Conservation (phyloP, 2,888 invertebrate genomes). For the Minunthozetes semirufus region DNA sequence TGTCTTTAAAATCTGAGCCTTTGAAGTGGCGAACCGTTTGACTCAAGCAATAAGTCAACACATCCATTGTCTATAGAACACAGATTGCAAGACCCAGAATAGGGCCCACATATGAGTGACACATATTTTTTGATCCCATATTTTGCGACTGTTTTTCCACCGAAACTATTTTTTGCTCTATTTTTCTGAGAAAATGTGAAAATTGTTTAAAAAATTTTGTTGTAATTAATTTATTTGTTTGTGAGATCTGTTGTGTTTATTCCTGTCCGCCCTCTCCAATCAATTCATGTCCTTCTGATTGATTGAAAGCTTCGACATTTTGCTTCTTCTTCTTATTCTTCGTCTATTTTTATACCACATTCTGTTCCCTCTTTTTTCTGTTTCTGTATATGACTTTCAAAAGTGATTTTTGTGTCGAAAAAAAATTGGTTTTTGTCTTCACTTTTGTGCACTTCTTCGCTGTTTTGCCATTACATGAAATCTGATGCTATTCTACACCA, state of each 20-base stretch:
- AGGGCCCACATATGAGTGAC: neutral
- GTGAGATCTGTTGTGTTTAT: too few relatives aligned
- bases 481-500: neutral
- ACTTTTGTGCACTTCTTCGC: neutral
- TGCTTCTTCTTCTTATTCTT: neutral
- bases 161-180: neutral
- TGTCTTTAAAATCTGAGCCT: neutral
- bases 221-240: neutral
- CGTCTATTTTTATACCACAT: neutral
- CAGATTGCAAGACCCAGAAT: neutral
- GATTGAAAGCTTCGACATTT: too few relatives aligned
- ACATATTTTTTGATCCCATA: neutral
- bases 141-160: neutral
- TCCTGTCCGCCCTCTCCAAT: too few relatives aligned
- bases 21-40: neutral
- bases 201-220: neutral
- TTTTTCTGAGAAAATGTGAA: neutral
- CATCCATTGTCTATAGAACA: neutral
- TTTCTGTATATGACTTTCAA: neutral
- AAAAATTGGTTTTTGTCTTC: conserved; percentile 21
- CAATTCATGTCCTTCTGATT: too few relatives aligned
- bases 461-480: neutral
- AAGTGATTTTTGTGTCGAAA: too few relatives aligned
- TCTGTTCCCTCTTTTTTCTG: neutral
- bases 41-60: neutral